These are phyloP conservation scores for Coracopsis vasa DNA, from an alignment of 2,113 vertebrate species.

Conservation along the genomic window DNA sequence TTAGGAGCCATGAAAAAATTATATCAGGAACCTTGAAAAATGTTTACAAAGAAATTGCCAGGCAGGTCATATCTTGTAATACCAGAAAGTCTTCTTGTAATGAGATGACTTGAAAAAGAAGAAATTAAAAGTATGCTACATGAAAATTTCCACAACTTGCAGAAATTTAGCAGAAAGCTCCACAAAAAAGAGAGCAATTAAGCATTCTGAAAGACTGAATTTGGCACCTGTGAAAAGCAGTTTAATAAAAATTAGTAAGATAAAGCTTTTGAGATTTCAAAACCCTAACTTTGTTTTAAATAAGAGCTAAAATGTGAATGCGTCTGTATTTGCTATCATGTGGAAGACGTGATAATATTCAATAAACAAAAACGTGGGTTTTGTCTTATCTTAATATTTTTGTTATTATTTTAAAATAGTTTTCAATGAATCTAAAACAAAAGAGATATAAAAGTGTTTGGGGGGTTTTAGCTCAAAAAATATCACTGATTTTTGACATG, in stretches of 20 bases:
- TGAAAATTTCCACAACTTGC: not conserved
- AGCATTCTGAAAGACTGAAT: not conserved
- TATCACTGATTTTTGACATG: not conserved
- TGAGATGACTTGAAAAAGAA: not conserved
- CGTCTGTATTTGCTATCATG: not conserved
- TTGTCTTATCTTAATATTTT: not conserved
- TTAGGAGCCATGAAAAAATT: not conserved
- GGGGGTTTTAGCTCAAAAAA: not conserved
- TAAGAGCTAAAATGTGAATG: not conserved
- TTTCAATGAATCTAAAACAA: not conserved
- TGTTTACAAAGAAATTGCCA: not conserved
- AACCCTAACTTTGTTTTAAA: not conserved
- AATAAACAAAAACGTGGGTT: not conserved
- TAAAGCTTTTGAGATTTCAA: not conserved
- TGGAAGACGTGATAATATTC: not conserved
- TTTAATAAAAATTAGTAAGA: not conserved
- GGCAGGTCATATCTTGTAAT: not conserved
- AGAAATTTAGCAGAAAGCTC: not conserved
- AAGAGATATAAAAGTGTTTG: not conserved
- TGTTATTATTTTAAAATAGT: not conserved
- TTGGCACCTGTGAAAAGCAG: not conserved
- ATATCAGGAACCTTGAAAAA: not conserved
- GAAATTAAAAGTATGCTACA: not conserved
- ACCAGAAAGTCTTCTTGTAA: not conserved
- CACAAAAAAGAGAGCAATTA: not conserved